Conservation (phyloP, 2,797 vertebrate genomes). For the Sus cebifrons region DNA sequence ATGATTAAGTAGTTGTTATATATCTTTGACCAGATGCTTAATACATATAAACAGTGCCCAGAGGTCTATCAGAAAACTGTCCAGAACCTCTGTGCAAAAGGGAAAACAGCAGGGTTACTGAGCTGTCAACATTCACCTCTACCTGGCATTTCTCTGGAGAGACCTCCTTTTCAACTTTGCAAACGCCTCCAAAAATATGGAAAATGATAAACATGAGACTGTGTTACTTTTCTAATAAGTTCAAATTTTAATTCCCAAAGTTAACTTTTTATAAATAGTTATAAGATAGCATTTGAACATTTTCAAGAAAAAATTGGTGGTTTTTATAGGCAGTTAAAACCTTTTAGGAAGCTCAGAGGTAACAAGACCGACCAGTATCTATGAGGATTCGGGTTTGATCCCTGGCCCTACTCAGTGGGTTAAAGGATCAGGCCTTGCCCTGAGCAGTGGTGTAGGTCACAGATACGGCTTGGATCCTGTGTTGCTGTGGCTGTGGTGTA, state of each 20-base stretch:
- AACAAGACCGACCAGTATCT: too few species aligned
- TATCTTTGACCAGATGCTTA: constrained; percentile 2
- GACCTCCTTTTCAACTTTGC: not conserved
- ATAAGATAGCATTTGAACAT: not conserved
- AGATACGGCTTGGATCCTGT: too few species aligned
- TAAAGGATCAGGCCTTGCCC: too few species aligned
- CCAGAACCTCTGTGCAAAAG: not conserved
- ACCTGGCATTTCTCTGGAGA: not conserved
- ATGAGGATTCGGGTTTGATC: too few species aligned
- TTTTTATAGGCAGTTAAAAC: constrained; percentile 20
- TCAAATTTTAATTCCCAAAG: not conserved
- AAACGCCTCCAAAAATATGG: not conserved
- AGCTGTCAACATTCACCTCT: not conserved
- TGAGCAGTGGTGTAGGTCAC: too few species aligned
- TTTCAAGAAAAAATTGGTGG: constrained; percentile 33
- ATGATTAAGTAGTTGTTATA: not conserved
- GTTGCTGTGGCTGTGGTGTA: too few species aligned
- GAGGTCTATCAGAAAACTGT: not conserved
- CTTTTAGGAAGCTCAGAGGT: not conserved
- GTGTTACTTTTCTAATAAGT: not conserved
- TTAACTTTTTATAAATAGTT: constrained; percentile 32
- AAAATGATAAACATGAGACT: not conserved
- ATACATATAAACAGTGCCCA: not conserved
- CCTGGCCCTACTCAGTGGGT: too few species aligned
- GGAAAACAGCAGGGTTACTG: not conserved